A percentile compares a stretch with the other conserved stretches of the same genome.
phyloP scores from a whole-genome alignment of 2,888 invertebrate genomes.

The Drosophila melanocephala region DNA sequence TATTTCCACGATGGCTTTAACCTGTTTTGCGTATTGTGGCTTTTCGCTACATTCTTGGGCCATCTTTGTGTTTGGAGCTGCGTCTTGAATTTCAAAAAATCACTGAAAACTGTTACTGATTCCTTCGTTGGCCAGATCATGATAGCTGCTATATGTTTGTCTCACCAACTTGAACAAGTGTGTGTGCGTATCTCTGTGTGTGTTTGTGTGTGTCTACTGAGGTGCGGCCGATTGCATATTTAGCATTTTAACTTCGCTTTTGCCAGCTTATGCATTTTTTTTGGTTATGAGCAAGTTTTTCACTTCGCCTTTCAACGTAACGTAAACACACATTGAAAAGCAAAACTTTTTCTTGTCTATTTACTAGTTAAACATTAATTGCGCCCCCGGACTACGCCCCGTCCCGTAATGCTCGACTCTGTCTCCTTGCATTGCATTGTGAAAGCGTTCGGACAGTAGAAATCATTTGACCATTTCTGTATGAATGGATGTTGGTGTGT shows the following conservation, averaged over 20 bases:
- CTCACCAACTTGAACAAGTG: slow-evolving; percentile 6
- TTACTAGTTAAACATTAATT: slow-evolving; percentile 77
- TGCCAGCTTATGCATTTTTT: slow-evolving; percentile 26
- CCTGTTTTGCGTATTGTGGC: slow-evolving; percentile 62
- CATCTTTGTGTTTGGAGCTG: slow-evolving; percentile 47
- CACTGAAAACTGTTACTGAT: slow-evolving; percentile 46
- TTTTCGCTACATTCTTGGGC: slow-evolving; percentile 66
- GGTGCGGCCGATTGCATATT: slow-evolving; percentile 59
- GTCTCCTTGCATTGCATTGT: slow-evolving; percentile 62
- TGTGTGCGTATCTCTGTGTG: slow-evolving; percentile 12
- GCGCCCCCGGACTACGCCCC: slow-evolving; percentile 49
- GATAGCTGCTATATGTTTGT: slow-evolving; percentile 19
- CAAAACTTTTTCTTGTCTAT: slow-evolving; percentile 74
- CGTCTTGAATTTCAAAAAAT: slow-evolving; percentile 60
- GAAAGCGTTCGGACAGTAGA: slow-evolving; percentile 72
- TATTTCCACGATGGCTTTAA: slow-evolving; percentile 56
- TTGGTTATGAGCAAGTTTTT: slow-evolving; percentile 53
- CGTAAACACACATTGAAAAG: slow-evolving; percentile 42
- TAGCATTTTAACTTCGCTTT: slow-evolving; percentile 38
- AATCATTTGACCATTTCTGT: slow-evolving; percentile 77
- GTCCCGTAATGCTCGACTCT: slow-evolving; percentile 17
- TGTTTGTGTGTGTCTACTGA: slow-evolving; percentile 22
- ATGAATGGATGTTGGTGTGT: neutral
- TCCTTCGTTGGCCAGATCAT: slow-evolving; percentile 35
- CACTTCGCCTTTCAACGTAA: slow-evolving; percentile 58